Base-by-base conservation (phyloP, 53 echinoderm and acorn worm species). In the Pentamera pediparva region DNA sequence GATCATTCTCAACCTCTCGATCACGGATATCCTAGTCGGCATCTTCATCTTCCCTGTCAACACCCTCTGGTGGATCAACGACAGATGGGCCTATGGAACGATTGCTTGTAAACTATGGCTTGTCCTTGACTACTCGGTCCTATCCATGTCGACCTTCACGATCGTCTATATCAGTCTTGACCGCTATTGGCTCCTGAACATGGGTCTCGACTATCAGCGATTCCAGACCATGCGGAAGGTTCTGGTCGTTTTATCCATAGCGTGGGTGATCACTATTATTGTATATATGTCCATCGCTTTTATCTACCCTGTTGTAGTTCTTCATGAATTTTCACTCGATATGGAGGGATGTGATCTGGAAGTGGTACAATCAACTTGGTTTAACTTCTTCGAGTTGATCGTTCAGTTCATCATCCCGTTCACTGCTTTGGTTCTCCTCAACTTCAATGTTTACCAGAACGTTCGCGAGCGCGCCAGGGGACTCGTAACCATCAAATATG, bases 161-260 rank as follows among this genome's bases (percentile, higher is more conserved):
- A 80, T 92, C 3, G 59, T 92, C 13, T 81, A 83, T 37, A 92
- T 92, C 53, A 92, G 92, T 40, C 58, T 92, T 9, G 95, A 95
- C 50, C 79, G 95, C 0, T 90, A 95, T 67, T 95, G 95, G 95
- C 81, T 95, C 11, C 69, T 95, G 28, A 90, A 82, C 26, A 95
- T 82, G 67, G 71, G 90, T 29, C 75, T 95, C 31, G 76, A 80
- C 13, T 94, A 95, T 36, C 60, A 41, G 35, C 79, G 65, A 8
- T 89, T 84, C 32, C 87, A 87, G 56, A 87, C 82, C 0, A 73
- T 60, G 10, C 76, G 62, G 22, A 77, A 76, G 2, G 87, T 83
- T 2, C 32, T 57, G 0, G 37, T 45, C 4, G 72, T 79, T 59
- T 41, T 79, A 28, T 12, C 25, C 0, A 56, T 52, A 24, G 74